Evolutionary conservation across 2,888 invertebrate genomes (phyloP).

Genomic region (Elmis aenea): DNA sequence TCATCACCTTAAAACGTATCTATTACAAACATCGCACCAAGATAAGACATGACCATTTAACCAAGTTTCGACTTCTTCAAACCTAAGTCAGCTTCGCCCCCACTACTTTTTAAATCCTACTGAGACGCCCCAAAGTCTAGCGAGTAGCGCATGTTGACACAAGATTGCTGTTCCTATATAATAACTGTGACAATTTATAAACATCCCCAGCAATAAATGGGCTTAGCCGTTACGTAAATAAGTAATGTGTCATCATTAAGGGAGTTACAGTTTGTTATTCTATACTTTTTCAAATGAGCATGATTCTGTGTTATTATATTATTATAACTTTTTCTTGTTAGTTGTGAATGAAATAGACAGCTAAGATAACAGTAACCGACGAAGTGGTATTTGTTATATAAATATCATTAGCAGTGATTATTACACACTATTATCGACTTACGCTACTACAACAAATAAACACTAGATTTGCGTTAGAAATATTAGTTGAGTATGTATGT

Average conservation of each 20-base stretch:
- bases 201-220: constrained; percentile 40
- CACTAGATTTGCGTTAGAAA: too few relatives aligned
- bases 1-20: too few relatives aligned
- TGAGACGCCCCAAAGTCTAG: constrained; percentile 26
- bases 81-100: constrained; percentile 25
- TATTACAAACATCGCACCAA: too few relatives aligned
- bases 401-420: too few relatives aligned
- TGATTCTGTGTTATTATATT: constrained; percentile 12
- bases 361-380: too few relatives aligned
- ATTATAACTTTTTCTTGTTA: constrained; percentile 10
- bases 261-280: constrained; percentile 39
- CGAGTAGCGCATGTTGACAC: constrained; percentile 26
- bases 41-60: too few relatives aligned
- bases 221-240: constrained; percentile 36
- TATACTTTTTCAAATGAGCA: constrained; percentile 26
- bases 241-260: constrained; percentile 44
- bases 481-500: too few relatives aligned
- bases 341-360: too few relatives aligned
- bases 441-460: too few relatives aligned
- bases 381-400: too few relatives aligned
- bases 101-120: constrained; percentile 16
- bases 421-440: too few relatives aligned
- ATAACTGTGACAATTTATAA: constrained; percentile 45
- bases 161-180: constrained; percentile 30
- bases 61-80: too few relatives aligned